These are phyloP conservation scores for Sebastes glaucus DNA, from an alignment of 2,797 vertebrate genomes.

Conservation along the genomic window DNA sequence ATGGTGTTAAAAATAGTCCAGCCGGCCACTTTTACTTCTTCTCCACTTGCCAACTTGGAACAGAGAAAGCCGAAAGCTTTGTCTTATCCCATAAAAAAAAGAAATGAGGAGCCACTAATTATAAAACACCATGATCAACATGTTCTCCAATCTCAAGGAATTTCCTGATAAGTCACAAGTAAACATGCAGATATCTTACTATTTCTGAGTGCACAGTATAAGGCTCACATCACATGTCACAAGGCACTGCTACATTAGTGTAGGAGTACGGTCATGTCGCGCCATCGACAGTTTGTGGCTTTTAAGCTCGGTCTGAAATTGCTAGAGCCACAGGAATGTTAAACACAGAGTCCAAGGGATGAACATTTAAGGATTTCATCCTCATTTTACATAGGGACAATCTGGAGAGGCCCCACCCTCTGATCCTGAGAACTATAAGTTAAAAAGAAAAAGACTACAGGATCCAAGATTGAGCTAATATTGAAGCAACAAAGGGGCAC, in stretches of 20 bases:
- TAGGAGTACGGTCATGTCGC: conserved; percentile 44
- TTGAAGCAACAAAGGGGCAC: not conserved
- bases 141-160: conserved; percentile 2
- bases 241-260: conserved; percentile 31
- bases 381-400: conserved; percentile 61
- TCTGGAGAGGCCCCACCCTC: conserved; percentile 51
- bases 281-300: conserved; percentile 62
- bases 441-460: not conserved
- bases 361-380: conserved; percentile 69
- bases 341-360: conserved; percentile 73
- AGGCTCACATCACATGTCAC: conserved; percentile 25
- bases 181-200: conserved; percentile 48
- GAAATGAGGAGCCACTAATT: conserved; percentile 9
- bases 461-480: not conserved
- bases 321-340: conserved; percentile 81
- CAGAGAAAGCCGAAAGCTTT: conserved; percentile 8
- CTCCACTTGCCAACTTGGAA: conserved; percentile 13
- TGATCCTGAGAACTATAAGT: conserved; percentile 14
- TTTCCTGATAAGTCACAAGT: conserved; percentile 22
- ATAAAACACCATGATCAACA: not conserved
- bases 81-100: not conserved
- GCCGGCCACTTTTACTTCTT: conserved; percentile 2
- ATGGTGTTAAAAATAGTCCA: conserved; percentile 29
- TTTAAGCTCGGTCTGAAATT: conserved; percentile 69
- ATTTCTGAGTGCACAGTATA: conserved; percentile 15